Conservation (phyloP, 2,888 invertebrate genomes). For the Cheilosia urbana region DNA sequence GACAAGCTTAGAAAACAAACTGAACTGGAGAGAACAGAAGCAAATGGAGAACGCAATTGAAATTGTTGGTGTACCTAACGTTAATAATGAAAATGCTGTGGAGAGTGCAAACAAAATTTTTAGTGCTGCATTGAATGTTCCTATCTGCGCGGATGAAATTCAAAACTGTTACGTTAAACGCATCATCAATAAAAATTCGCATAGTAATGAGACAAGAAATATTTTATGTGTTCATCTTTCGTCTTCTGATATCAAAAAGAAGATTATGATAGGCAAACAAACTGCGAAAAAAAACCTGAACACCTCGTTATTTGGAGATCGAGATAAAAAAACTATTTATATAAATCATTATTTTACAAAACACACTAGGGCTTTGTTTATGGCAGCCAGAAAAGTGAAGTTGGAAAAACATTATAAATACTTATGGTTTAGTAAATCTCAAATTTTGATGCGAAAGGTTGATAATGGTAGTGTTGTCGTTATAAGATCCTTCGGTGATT, state of each 20-base stretch:
- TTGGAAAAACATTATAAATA: constrained; percentile 2
- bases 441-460: too few species aligned
- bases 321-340: background rate
- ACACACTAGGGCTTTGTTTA: constrained; percentile 7
- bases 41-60: too few species aligned
- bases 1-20: constrained; percentile 1
- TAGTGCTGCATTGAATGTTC: constrained; percentile 6
- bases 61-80: constrained; percentile 22
- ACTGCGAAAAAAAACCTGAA: background rate
- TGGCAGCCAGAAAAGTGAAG: constrained; percentile 5
- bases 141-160: constrained; percentile 16
- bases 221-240: constrained; percentile 1
- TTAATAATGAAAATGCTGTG: constrained; percentile 12
- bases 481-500: too few species aligned
- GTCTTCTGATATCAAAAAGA: background rate
- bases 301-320: background rate
- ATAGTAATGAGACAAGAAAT: background rate
- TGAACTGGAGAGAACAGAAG: constrained; percentile 45
- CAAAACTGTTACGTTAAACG: background rate
- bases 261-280: background rate
- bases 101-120: constrained; percentile 14
- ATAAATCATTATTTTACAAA: constrained; percentile 4
- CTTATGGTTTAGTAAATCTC: too few species aligned
- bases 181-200: background rate
- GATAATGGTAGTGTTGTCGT: too few species aligned